phyloP scores from a whole-genome alignment of 2,888 invertebrate species.

The Cerceris rybyensis region DNA sequence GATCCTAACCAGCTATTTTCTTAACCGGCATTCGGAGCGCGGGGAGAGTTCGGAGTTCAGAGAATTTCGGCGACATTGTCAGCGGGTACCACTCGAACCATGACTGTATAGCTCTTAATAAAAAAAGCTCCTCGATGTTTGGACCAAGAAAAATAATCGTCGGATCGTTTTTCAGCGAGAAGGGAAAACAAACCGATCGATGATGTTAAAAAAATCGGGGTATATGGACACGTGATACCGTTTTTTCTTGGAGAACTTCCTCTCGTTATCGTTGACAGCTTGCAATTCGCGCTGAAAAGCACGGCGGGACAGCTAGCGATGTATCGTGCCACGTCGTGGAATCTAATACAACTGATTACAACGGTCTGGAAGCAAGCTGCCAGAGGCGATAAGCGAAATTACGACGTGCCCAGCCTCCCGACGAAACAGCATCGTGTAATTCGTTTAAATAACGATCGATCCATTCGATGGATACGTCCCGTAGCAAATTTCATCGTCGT shows the following conservation, averaged over 20 bases:
- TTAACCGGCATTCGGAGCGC: constrained; percentile 29
- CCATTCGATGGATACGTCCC: too few species aligned
- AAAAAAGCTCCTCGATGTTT: too few species aligned
- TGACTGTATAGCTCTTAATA: too few species aligned
- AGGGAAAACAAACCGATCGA: neutral
- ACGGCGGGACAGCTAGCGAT: constrained; percentile 5
- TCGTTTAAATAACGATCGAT: too few species aligned
- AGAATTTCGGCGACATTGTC: neutral
- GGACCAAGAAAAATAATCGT: too few species aligned
- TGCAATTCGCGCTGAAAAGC: constrained; percentile 51
- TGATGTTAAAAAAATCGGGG: neutral
- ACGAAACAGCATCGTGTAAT: neutral
- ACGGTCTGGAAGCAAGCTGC: too few species aligned
- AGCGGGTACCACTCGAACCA: neutral
- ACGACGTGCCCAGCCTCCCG: constrained; percentile 23
- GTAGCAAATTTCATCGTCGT: too few species aligned
- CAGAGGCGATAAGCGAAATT: constrained; percentile 40
- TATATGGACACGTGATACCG: constrained; percentile 9
- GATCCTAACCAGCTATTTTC: constrained; percentile 49
- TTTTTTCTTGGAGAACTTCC: constrained; percentile 44
- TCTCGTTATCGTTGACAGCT: constrained; percentile 61
- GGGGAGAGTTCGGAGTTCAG: neutral
- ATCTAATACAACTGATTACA: constrained; percentile 58
- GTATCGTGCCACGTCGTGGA: constrained; percentile 52
- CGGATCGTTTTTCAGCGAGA: too few species aligned